phyloP scores from a whole-genome alignment of 2,888 invertebrate species.

The Microdon myrmicae region DNA sequence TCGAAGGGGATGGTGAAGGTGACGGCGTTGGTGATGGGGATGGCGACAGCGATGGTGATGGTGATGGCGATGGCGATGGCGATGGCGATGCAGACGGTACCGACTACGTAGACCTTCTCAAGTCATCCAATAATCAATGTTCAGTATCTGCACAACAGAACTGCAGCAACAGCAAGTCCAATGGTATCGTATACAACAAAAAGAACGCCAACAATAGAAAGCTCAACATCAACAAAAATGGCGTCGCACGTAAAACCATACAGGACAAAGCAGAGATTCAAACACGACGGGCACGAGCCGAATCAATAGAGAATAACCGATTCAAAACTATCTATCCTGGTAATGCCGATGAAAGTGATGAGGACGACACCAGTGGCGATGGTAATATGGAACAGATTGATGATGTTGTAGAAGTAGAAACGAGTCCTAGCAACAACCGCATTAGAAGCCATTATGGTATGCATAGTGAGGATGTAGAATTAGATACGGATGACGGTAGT shows the following conservation, averaged over 20 bases:
- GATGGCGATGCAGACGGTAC: conserved; percentile 17
- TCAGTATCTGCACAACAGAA: conserved; percentile 30
- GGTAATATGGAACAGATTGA: conserved; percentile 10
- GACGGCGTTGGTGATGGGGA: conserved; percentile 55
- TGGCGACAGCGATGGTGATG: conserved; percentile 50
- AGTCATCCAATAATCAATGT: conserved; percentile 55
- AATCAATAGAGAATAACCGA: conserved; percentile 46
- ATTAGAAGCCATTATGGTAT: conserved; percentile 51
- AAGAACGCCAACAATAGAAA: conserved; percentile 30
- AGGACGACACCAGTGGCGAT: conserved; percentile 8
- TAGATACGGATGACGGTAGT: conserved; percentile 33
- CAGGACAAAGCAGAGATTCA: conserved; percentile 17
- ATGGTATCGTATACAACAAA: conserved; percentile 9
- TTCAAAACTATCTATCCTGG: conserved; percentile 18
- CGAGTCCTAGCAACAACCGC: conserved; percentile 44
- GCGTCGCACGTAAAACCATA: conserved; percentile 7
- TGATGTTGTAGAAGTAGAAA: conserved; percentile 27
- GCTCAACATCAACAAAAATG: conserved; percentile 26
- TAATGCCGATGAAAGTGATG: conserved; percentile 3
- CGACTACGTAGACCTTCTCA: conserved; percentile 50
- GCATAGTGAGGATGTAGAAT: no score
- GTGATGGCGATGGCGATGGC: conserved; percentile 44
- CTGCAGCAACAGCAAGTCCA: conserved; percentile 8
- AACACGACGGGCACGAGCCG: conserved; percentile 8
- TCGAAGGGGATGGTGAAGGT: no score